Evolutionary conservation across 2,113 vertebrate species (phyloP), one percentile per base, ranked within the genome.

Genomic region (Gobio gobio): DNA sequence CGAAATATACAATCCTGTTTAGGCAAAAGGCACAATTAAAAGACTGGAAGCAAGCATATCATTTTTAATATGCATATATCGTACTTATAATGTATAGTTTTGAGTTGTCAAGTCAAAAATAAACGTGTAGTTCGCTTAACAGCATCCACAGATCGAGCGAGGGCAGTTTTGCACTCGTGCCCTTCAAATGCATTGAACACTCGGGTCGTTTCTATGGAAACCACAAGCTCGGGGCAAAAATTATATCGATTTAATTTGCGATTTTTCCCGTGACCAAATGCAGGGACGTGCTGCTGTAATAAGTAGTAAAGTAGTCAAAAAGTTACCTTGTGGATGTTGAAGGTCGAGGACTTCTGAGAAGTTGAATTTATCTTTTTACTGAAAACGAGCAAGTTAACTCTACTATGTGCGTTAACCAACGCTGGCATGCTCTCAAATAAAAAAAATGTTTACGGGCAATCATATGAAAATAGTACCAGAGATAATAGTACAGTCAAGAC

Each of bases 171-270:
- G 87, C 7, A 86, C 87, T 90, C 72, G 13, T 89, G 91, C 22
- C 92, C 92, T 94, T 93, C 87, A 93, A n/a, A 78, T 79, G 12
- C 24, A 90, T 85, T 49, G 90, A 90, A 72, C 47, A 18, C 16
- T 70, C 0, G 10, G 26, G 72, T 14, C 10, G 89, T 89, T 90
- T 90, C 86, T 86, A 90, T 91, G 88, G 82, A 86, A 91, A 83
- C 1, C 5, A 82, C 24, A 8, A 14, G 88, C 91, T 86, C 14
- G 4, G 45, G 85, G 93, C 87, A 22, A 49, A 45, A 75, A 5
- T 2, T 0, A 0, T 29, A 90, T 90, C 12, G 90, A 91, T 88
- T 89, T 83, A 12, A 29, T 18, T 51, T 3, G 8, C 36, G 7
- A 54, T 10, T 1, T 1, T 78, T 59, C 1, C 82, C 59, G 8